Percentiles rank a stretch among this genome's conserved stretches.
These are phyloP conservation scores for Agrochola circellaris DNA, from an alignment of 2,888 invertebrate genomes.

Conservation along the genomic window DNA sequence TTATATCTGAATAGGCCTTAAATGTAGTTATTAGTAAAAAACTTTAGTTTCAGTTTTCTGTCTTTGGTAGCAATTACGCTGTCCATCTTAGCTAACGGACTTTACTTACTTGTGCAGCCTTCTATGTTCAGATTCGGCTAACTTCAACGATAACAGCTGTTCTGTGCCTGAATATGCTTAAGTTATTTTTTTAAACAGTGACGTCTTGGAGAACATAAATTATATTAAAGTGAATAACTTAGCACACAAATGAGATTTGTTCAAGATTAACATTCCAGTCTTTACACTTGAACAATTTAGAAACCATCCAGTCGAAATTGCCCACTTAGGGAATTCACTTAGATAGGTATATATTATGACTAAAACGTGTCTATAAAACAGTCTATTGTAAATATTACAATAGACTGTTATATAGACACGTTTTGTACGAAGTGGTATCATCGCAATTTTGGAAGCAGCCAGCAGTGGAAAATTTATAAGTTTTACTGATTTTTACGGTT, in stretches of 20 bases:
- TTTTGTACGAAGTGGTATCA: neutral
- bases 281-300: constrained; percentile 38
- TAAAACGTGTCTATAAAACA: too few species aligned
- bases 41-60: neutral
- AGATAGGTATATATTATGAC: neutral
- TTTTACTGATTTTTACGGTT: too few species aligned
- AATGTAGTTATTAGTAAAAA: neutral
- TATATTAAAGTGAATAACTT: constrained; percentile 39
- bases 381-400: neutral
- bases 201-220: constrained; percentile 12
- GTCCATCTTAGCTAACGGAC: neutral
- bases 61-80: neutral
- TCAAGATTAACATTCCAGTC: constrained; percentile 39
- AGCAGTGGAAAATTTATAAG: neutral
- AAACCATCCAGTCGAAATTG: constrained; percentile 24
- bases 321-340: constrained; percentile 19
- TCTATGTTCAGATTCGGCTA: neutral
- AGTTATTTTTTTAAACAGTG: neutral
- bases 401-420: too few species aligned
- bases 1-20: too few species aligned
- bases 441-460: neutral
- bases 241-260: constrained; percentile 37
- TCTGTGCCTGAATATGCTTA: neutral
- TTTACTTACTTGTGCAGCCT: neutral
- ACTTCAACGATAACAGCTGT: neutral